These are phyloP conservation scores for Monochamus saltuarius DNA, from an alignment of 1,140 invertebrate genomes.

Conservation along the genomic window DNA sequence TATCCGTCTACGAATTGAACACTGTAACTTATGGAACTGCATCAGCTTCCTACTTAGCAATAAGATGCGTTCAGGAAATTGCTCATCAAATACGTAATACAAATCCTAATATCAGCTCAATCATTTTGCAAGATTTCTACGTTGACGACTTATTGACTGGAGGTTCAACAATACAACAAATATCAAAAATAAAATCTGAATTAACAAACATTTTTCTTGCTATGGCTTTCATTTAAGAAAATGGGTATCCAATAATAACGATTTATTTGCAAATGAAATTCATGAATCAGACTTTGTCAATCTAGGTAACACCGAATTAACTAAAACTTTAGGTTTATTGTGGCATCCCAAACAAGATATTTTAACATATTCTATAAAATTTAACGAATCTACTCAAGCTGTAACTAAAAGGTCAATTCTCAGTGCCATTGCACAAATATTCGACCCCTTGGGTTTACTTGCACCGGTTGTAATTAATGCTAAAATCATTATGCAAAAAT, in stretches of 20 bases:
- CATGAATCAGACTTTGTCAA: background rate
- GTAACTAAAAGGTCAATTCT: slow-evolving; percentile 43
- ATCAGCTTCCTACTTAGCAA: too few species aligned
- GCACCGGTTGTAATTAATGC: slow-evolving; percentile 32
- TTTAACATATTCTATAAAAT: background rate
- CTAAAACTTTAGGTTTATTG: slow-evolving; percentile 10
- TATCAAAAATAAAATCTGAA: slow-evolving; percentile 4
- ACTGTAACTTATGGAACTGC: slow-evolving; percentile 14
- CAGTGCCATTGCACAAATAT: slow-evolving; percentile 34
- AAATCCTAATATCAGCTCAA: slow-evolving; percentile 30
- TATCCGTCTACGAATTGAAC: slow-evolving; percentile 9
- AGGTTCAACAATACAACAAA: slow-evolving; percentile 15
- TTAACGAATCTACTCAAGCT: background rate
- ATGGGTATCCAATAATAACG: too few species aligned
- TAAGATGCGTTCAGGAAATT: too few species aligned
- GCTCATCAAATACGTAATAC: slow-evolving; percentile 29
- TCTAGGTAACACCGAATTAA: slow-evolving; percentile 2
- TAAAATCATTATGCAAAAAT: slow-evolving; percentile 44
- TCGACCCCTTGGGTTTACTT: slow-evolving; percentile 48
- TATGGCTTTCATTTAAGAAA: too few species aligned
- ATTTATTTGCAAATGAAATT: too few species aligned
- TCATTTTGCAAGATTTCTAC: slow-evolving; percentile 51
- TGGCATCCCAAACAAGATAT: slow-evolving; percentile 3
- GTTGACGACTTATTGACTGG: slow-evolving; percentile 55
- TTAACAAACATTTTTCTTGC: slow-evolving; percentile 8